Evolutionary conservation across 1,140 invertebrate species (phyloP), one percentile per base, ranked within the genome.

Genomic region (Dreissena rostriformis): DNA sequence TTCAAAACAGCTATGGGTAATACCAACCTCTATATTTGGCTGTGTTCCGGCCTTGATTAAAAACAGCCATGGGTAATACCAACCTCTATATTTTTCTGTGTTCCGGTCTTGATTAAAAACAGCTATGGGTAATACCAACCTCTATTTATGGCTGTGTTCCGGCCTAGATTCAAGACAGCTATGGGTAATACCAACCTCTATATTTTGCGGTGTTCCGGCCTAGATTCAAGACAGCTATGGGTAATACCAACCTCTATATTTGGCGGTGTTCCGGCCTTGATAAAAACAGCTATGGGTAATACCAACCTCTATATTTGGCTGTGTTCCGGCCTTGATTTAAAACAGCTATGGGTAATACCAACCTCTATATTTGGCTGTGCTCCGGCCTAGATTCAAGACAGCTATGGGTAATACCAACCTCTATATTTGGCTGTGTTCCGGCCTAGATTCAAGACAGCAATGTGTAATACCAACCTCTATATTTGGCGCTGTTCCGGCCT

Each of bases 181-280:
- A 90, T 72, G 80, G 92, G 93, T 0, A 94, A 82, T 11, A 91
- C 70, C n/a, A n/a, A n/a, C n/a, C n/a, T n/a, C n/a, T n/a, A n/a
- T n/a, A n/a, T n/a, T n/a, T n/a, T n/a, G n/a, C n/a, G n/a, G n/a
- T n/a, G n/a, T n/a, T n/a, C n/a, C n/a, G n/a, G n/a, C n/a, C n/a
- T n/a, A n/a, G n/a, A n/a, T n/a, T n/a, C n/a, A 24, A 12, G n/a
- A 26, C 10, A 22, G 28, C n/a, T 67, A 67, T 67, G 10, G 10
- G 28, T 10, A 24, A n/a, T n/a, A n/a, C n/a, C n/a, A n/a, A n/a
- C n/a, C n/a, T n/a, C n/a, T n/a, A n/a, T n/a, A n/a, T n/a, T n/a
- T n/a, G n/a, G n/a, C n/a, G n/a, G n/a, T n/a, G n/a, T n/a, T n/a
- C n/a, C n/a, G n/a, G n/a, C n/a, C n/a, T n/a, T n/a, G n/a, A n/a